Conservation (phyloP, 2,113 vertebrate species). For the Andinoacara biseriatus region DNA sequence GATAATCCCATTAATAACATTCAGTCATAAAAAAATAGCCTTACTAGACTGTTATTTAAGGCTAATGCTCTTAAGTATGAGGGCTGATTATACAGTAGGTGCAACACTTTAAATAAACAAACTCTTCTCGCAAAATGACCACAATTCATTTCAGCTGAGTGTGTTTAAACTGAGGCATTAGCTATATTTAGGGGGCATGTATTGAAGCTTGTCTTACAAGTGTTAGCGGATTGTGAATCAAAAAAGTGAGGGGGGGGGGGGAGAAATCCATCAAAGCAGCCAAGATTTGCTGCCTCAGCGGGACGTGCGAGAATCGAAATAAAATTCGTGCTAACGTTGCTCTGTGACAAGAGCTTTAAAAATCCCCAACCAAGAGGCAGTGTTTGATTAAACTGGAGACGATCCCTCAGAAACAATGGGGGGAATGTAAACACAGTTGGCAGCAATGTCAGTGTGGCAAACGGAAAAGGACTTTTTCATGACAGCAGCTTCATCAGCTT, state of each 20-base stretch:
- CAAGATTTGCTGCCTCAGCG: conserved; percentile 58
- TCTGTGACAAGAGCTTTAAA: conserved; percentile 57
- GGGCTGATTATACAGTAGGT: neutral
- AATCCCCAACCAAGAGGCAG: conserved; percentile 52
- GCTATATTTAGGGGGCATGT: conserved; percentile 59
- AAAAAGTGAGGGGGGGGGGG: conserved; percentile 33
- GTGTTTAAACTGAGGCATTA: conserved; percentile 39
- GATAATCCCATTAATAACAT: neutral
- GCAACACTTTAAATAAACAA: conserved; percentile 20
- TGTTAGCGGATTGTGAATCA: conserved; percentile 45
- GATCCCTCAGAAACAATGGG: conserved; percentile 45
- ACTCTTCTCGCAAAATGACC: neutral
- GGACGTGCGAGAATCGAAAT: conserved; percentile 48
- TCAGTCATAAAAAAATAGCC: neutral
- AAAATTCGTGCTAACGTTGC: conserved; percentile 50
- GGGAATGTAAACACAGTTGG: conserved; percentile 45
- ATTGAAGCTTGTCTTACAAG: conserved; percentile 53
- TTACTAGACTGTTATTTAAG: conserved; percentile 5
- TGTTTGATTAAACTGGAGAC: conserved; percentile 62
- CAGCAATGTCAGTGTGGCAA: conserved; percentile 43
- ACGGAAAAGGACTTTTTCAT: conserved; percentile 38
- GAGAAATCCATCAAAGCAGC: conserved; percentile 58
- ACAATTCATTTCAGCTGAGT: conserved; percentile 22
- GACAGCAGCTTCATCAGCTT: conserved; percentile 60
- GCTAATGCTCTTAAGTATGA: neutral